Base-by-base conservation (phyloP, 2,888 invertebrate species). In the Platycheirus albimanus region DNA sequence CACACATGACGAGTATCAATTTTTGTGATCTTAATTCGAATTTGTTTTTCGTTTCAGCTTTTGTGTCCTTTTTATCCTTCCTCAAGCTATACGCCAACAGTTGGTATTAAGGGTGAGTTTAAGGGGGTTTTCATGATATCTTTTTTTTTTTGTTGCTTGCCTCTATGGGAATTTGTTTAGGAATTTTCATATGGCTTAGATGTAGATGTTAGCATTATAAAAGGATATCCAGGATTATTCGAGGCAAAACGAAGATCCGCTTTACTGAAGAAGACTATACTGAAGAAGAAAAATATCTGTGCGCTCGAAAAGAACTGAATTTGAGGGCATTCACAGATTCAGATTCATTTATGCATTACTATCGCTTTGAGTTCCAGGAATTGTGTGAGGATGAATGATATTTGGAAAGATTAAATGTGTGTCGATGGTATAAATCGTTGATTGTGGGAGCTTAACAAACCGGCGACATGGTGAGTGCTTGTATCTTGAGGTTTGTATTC, bases 11-110 rank as follows among this genome's bases (percentile, higher is more conserved):
- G 52, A 79, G 67, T 79, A 79, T 79, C 79, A 74, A 67, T 67
- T 74, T 79, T 79, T 79, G 67, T 45, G 74, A 79, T 79, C 79
- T 79, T 79, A 79, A 79, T 79, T 79, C 61, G 79, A 79, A 74
- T 79, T 79, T 79, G 72, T 74, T 79, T 74, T 63, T 79, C 47
- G 36, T 66, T 66, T 66, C 49, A 41, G 30, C 24, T 64, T 63
- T 38, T 47, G 66, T 74, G 67, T 79, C 61, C 58, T 63, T 52
- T 61, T 79, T 67, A 52, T 72, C 45, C 78, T 36, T 66, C 33
- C 33, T 52, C 10, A 0, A 3, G 47, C 17, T n/a, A n/a, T n/a
- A n/a, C n/a, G n/a, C n/a, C n/a, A n/a, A n/a, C n/a, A n/a, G n/a
- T n/a, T n/a, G n/a, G n/a, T n/a, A n/a, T n/a, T n/a, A n/a, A n/a